Evolutionary conservation across 2,797 vertebrate genomes (phyloP), one percentile per base, ranked within the genome.

Genomic region (Centropyge bicolor): DNA sequence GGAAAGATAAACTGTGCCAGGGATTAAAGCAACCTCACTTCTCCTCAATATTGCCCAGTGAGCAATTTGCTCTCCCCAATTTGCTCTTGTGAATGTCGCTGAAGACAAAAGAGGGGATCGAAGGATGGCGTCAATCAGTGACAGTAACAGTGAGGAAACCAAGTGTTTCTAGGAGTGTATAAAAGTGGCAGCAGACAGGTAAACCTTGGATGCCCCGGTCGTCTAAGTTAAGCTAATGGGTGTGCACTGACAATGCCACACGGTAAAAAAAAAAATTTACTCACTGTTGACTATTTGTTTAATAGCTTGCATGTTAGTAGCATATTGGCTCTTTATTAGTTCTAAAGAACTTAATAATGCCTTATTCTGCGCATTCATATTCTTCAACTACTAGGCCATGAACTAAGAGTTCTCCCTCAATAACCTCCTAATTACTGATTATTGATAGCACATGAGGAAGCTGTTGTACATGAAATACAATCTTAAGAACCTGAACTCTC

Each of bases 41-140:
- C 27, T 54, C 52, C 16, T 55, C 13, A 31, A 10, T 24, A 24
- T 24, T 12, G 10, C 46, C 41, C 24, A 31, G 16, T 31, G n/a
- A 51, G 10, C 12, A 10, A 22, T 51, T 22, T 51, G 41, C 61
- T 63, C 46, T 5, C 19, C 6, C 19, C 8, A n/a, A n/a, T n/a
- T n/a, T n/a, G n/a, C n/a, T n/a, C n/a, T n/a, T n/a, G n/a, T 63
- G 61, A 63, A 46, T 27, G 14, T 63, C 24, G 20, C 43, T 63
- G 22, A 36, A 11, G 16, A 17, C 5, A 35, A 36, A 35, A 16
- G 6, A 27, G 54, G 14, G 13, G 2, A 3, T 9, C 31, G 27
- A 31, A 17, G 8, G 6, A 9, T 57, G 7, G 31, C 9, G 16
- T 9, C 4, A 35, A 59, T 40, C 35, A 20, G 56, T 10, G 35